Evolutionary conservation across 2,113 vertebrate genomes (phyloP), one percentile per base, ranked within the genome.

Genomic region (Phaetusa simplex): DNA sequence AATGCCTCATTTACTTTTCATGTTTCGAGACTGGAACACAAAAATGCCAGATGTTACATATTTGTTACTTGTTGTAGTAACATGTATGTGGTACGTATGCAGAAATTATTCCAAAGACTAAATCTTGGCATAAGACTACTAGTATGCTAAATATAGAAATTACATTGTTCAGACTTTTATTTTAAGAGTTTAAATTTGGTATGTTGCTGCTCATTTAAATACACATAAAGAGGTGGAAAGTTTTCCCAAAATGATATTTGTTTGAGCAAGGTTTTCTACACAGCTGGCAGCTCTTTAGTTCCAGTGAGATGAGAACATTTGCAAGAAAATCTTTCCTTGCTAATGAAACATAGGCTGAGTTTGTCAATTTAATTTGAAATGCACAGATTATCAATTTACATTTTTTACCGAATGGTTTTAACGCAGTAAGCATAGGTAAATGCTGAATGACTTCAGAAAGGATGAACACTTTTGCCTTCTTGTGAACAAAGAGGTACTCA

Each of bases 81-180:
- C 73, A 61, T 66, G 76, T 82, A 83, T 93, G 88, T 86, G 62
- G 66, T 90, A 88, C 0, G 14, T 65, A 86, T 76, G 71, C 64
- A 91, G 85, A 53, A 96, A 82, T 91, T 92, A 86, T 45, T 70
- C 62, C 42, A 72, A 89, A 89, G 85, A 64, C 55, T 59, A 58
- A 82, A 76, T 86, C 36, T 84, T 95, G 90, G 94, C 83, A 19
- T 82, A 29, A 45, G 38, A 65, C 38, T 69, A 24, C 52, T 55
- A 50, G 14, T 61, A 45, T 36, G 64, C 84, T 95, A 94, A 96
- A 89, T 91, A 95, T 80, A 91, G 80, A 65, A 64, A 91, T 79
- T 36, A 67, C 24, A 82, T 95, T 95, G 80, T 95, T 96, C 85
- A 86, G 78, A 71, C 32, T 84, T 90, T 76, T 85, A 71, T 90